These are phyloP conservation scores for Apoda limacodes DNA, from an alignment of 2,888 invertebrate species.

Conservation along the genomic window DNA sequence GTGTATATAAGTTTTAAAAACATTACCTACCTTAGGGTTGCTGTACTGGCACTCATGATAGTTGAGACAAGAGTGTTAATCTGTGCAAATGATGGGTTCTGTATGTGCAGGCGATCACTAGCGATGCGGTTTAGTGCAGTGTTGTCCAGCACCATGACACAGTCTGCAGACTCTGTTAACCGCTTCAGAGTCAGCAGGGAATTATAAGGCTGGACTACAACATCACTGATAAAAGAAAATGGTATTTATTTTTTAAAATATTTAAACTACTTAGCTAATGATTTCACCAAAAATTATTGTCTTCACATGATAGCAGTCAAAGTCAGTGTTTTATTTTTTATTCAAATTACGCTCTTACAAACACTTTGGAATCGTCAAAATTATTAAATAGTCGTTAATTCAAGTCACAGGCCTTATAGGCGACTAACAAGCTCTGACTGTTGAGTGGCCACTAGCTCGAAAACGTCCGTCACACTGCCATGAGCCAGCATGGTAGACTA, in stretches of 20 bases:
- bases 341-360: no score
- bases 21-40: slow-evolving; percentile 79
- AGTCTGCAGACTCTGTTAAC: slow-evolving; percentile 95
- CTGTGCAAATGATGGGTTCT: slow-evolving; percentile 96
- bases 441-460: no score
- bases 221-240: slow-evolving; percentile 75
- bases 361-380: no score
- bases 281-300: not conserved
- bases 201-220: slow-evolving; percentile 97
- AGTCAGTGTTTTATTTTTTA: no score
- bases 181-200: slow-evolving; percentile 94
- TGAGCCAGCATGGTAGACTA: no score
- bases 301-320: not conserved
- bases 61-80: slow-evolving; percentile 98
- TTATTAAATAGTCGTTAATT: no score
- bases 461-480: no score
- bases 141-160: slow-evolving; percentile 97
- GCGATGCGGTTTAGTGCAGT: slow-evolving; percentile 96
- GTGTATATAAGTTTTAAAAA: not conserved
- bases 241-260: slow-evolving; percentile 1
- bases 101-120: slow-evolving; percentile 92
- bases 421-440: no score
- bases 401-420: no score
- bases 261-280: slow-evolving; percentile 1
- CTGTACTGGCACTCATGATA: slow-evolving; percentile 98